Evolutionary conservation across 2,888 invertebrate species (phyloP), one percentile per base, ranked within the genome.

Genomic region (Adelognathus sp.): DNA sequence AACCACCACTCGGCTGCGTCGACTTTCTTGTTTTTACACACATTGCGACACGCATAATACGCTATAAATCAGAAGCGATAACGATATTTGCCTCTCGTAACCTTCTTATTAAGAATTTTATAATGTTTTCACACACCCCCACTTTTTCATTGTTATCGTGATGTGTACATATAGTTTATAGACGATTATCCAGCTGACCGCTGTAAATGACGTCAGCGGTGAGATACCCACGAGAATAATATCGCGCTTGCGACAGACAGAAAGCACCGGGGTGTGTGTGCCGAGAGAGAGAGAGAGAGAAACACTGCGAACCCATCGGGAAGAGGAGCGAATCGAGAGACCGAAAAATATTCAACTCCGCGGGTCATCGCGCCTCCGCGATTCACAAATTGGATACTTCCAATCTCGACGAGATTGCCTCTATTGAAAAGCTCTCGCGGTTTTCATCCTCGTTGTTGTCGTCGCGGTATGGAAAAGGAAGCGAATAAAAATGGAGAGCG

Each of bases 151-250:
- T 21, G 60, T 27, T 60, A 39, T 39, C 24, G 7, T 24, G 60
- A 14, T n/a, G 18, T n/a, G n/a, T n/a, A n/a, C n/a, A n/a, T 39
- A 60, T 60, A 24, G 60, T 24, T 50, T 50, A 21, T 21, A 21
- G 21, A 11, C 50, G 50, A 50, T 50, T 21, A 50, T 50, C 50
- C 21, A 24, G 24, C 44, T 16, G 31, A 24, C 21, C 21, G 11
- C 50, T 21, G 27, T 41, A 56, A 52, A 29, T 77, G 77, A 77
- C 77, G 77, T 77, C 77, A 73, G 72, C 27, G n/a, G 9, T 4
- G 67, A 27, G 18, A 77, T 77, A 69, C 33, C n/a, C 31, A n/a
- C 31, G 46, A 61, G 36, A 58, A 69, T 64, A 73, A 77, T 77
- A 77, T 60, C 54, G 60, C 16, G 9, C 31, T 31, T 21, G 50